phyloP scores from a whole-genome alignment of 2,888 invertebrate species.

The Ceraclea dissimilis region DNA sequence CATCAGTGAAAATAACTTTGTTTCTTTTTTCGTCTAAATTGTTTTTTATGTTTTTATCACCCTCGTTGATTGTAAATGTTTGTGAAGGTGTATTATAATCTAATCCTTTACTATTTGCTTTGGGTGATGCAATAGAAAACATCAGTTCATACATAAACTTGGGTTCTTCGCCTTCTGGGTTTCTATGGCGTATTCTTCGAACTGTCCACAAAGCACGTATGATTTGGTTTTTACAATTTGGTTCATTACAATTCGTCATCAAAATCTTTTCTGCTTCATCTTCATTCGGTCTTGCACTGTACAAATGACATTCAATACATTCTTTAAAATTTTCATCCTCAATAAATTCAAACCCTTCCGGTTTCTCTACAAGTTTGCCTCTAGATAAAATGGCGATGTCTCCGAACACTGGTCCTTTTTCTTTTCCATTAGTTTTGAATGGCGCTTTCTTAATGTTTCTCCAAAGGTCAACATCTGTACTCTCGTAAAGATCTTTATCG shows the following conservation, averaged over 20 bases:
- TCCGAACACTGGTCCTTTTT: conserved; percentile 47
- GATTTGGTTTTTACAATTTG: conserved; percentile 45
- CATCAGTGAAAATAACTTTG: conserved; percentile 21
- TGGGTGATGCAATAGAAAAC: conserved; percentile 55
- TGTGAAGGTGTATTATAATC: conserved; percentile 48
- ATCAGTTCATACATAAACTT: conserved; percentile 56
- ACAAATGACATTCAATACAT: conserved; percentile 24
- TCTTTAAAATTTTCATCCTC: conserved; percentile 36
- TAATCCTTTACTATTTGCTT: conserved; percentile 38
- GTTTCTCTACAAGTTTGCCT: conserved; percentile 51
- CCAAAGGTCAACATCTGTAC: conserved; percentile 45
- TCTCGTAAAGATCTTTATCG: conserved; percentile 27
- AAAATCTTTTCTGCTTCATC: conserved; percentile 23
- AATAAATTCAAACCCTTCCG: conserved; percentile 48
- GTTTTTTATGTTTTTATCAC: conserved; percentile 32
- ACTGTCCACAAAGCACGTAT: conserved; percentile 62
- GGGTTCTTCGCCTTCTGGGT: conserved; percentile 47
- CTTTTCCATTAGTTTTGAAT: conserved; percentile 35
- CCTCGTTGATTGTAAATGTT: conserved; percentile 56
- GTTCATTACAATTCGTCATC: conserved; percentile 18
- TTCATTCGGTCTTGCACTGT: conserved; percentile 23
- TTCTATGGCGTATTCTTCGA: conserved; percentile 60
- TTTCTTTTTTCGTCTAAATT: conserved; percentile 5
- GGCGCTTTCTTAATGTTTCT: conserved; percentile 44
- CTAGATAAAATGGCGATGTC: conserved; percentile 58